phyloP scores from a whole-genome alignment of 2,888 invertebrate genomes.

The Chirona hameri region DNA sequence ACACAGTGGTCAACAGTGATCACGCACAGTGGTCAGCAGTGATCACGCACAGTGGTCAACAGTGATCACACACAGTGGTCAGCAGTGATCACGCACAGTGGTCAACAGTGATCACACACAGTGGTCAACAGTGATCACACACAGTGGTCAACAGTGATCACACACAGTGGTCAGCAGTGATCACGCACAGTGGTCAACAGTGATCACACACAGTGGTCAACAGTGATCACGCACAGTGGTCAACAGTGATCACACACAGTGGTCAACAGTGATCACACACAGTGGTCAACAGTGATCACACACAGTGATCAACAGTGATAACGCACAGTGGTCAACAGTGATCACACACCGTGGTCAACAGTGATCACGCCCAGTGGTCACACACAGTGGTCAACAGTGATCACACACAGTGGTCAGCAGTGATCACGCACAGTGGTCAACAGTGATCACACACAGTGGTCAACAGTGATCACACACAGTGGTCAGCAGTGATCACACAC shows the following conservation, averaged over 20 bases:
- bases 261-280: neutral
- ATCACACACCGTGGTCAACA: neutral
- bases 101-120: no score
- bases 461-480: neutral
- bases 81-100: no score
- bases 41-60: neutral
- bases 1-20: neutral
- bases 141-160: neutral
- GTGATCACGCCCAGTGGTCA: no score
- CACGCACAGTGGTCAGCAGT: neutral
- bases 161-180: neutral
- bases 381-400: neutral
- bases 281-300: no score
- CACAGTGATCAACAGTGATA: no score
- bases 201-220: neutral
- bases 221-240: neutral
- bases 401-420: neutral
- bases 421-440: no score
- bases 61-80: neutral
- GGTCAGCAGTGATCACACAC: neutral
- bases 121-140: no score
- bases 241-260: neutral
- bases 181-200: no score
- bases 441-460: neutral
- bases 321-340: neutral